Evolutionary conservation across 2,888 invertebrate species (phyloP), one percentile per base, ranked within the genome.

Genomic region (Mythimna albipuncta): DNA sequence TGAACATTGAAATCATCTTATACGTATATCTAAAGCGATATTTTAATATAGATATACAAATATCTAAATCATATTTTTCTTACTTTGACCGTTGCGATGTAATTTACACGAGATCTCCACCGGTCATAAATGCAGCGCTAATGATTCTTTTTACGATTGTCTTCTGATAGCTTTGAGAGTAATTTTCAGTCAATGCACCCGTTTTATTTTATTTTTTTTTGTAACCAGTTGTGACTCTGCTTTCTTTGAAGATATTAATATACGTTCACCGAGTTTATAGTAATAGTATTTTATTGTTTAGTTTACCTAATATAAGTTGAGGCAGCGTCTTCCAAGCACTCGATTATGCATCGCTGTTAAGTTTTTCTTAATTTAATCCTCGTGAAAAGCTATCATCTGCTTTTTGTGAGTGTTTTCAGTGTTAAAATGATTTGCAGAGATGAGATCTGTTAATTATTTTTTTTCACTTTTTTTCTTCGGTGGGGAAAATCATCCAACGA

Each of bases 111-210:
- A 72, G 71, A 70, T 83, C 72, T 77, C 67, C 69, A 55, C 32
- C 44, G 38, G 41, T 72, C 76, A 66, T 81, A 77, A 79, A 81
- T 74, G 76, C 72, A 73, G 71, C 57, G 59, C 75, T 86, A 81
- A 86, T 84, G 86, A 79, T 86, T 84, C 79, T 86, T 86, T 86
- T 86, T 85, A 86, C 72, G 76, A 77, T 81, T 77, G 62, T 77
- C 61, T 75, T 73, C 70, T 78, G 81, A 84, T 85, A 72, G 76
- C 79, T 74, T 73, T 61, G 54, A 78, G 64, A 81, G 77, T 72
- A 66, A 82, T 79, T 76, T 50, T 16, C 61, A 81, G 79, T 79
- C 85, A 75, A 71, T 74, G 77, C 69, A 81, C 85, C 74, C 74
- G 59, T 69, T 69, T 76, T 70, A 72, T 65, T 58, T 69, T 63